Evolutionary conservation across 2,113 vertebrate species (phyloP), one percentile per base, ranked within the genome.

Genomic region (Oenanthe melanoleuca): DNA sequence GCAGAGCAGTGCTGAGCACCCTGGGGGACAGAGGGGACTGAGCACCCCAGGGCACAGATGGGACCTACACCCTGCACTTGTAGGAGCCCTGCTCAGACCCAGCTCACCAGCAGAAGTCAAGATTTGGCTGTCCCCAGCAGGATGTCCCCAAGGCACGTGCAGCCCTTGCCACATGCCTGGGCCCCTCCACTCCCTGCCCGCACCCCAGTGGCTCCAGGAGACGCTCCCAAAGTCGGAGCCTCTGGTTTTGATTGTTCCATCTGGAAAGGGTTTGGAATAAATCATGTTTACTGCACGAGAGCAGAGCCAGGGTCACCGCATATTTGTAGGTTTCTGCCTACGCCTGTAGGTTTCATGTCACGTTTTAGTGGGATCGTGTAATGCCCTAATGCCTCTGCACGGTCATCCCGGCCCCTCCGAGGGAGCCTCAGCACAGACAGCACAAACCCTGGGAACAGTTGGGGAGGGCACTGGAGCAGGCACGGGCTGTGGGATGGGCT

Each of bases 161-260:
- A 69, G 72, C 80, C 70, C 63, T 26, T 9, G 65, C 95, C 87
- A 72, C n/a, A 29, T 64, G 81, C 77, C 82, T 9, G 0, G 63
- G 71, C 66, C 63, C 75, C 85, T 86, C 82, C 12, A 0, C 56
- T 87, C 77, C 70, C 73, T 75, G 66, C 81, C 82, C 0, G 29
- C 83, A 92, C 84, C 89, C 87, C 83, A 66, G 80, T 12, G 6
- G 72, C 72, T 95, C 83, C 78, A 61, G 70, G 66, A 95, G 94
- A 80, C 28, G 12, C 59, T 81, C 80, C 84, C 28, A 11, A 65
- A 79, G 93, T 29, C 2, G 1, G 57, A 91, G 95, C 81, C 96
- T 95, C 96, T 97, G 96, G 95, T 96, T 97, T 97, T 95, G 96
- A 96, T 95, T 95, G 91, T 82, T 91, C 94, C 96, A 97, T 97